Evolutionary conservation across 1,140 invertebrate species (phyloP).

Genomic region (Battus philenor): DNA sequence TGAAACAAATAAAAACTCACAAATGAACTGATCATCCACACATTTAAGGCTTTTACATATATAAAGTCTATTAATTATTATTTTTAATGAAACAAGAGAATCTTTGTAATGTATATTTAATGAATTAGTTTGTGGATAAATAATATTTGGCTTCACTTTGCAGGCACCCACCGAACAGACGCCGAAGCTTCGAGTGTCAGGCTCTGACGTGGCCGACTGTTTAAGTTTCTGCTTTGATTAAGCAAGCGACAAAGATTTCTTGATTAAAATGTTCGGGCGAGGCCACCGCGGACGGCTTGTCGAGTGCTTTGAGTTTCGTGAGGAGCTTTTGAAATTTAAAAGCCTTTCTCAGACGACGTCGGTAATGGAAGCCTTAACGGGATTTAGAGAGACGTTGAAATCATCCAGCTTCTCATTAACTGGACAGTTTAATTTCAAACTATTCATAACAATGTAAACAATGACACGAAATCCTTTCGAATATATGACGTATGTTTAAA

Average conservation of each 20-base stretch:
- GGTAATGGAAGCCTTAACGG: slow-evolving; percentile 19
- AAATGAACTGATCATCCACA: too few species aligned
- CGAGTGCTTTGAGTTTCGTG: slow-evolving; percentile 25
- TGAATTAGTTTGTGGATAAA: too few species aligned
- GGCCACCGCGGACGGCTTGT: slow-evolving; percentile 27
- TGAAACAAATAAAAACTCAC: too few species aligned
- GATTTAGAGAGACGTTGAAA: slow-evolving; percentile 17
- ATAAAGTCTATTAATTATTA: too few species aligned
- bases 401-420: slow-evolving; percentile 13
- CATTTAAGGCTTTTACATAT: too few species aligned
- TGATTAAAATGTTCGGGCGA: slow-evolving; percentile 41
- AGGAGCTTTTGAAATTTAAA: slow-evolving; percentile 33
- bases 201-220: slow-evolving; percentile 28
- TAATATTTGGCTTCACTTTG: too few species aligned
- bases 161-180: slow-evolving; percentile 25
- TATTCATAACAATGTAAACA: too few species aligned
- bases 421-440: too few species aligned
- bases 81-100: too few species aligned
- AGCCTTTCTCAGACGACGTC: slow-evolving; percentile 22
- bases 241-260: slow-evolving; percentile 35
- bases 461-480: too few species aligned
- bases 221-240: slow-evolving; percentile 42
- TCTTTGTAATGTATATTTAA: too few species aligned
- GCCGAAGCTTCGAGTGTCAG: slow-evolving; percentile 16
- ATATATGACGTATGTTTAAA: too few species aligned